Evolutionary conservation across 2,888 invertebrate genomes (phyloP).

Genomic region (Torymus aiolomorphi): DNA sequence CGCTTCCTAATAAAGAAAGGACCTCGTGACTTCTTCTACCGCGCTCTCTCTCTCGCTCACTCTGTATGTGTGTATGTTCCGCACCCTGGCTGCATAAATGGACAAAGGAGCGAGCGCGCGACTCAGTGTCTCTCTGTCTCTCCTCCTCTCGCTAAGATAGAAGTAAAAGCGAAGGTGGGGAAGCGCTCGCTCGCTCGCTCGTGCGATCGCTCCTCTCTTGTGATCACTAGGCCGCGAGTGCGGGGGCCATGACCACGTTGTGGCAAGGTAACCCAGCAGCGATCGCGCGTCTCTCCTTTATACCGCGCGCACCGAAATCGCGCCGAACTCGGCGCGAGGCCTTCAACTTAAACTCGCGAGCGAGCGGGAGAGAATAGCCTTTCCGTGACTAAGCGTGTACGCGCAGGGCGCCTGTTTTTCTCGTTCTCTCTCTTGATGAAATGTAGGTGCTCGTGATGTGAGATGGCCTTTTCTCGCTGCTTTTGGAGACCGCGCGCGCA

Average conservation of each 20-base stretch:
- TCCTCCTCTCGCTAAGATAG: conserved; percentile 20
- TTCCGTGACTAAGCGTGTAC: conserved; percentile 22
- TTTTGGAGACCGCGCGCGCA: conserved; percentile 31
- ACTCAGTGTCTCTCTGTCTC: conserved; percentile 20
- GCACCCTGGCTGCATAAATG: conserved; percentile 55
- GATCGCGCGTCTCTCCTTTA: conserved; percentile 46
- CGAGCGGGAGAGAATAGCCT: conserved; percentile 11
- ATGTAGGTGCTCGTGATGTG: not conserved
- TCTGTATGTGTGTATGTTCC: conserved; percentile 22
- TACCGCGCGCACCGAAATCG: conserved; percentile 33
- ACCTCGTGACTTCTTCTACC: conserved; percentile 54
- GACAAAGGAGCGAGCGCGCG: conserved; percentile 40
- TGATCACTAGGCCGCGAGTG: conserved; percentile 66
- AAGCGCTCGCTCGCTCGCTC: conserved; percentile 19
- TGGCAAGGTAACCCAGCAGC: conserved; percentile 72
- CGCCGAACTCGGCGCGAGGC: conserved; percentile 38
- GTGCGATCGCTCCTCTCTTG: conserved; percentile 55
- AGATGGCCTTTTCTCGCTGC: conserved; percentile 26
- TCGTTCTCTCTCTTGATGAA: not conserved
- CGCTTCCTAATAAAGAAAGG: conserved; percentile 60
- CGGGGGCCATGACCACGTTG: conserved; percentile 74
- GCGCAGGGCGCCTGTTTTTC: not conserved
- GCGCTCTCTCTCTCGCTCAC: conserved; percentile 29
- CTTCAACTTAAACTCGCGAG: conserved; percentile 56
- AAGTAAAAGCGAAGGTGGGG: conserved; percentile 62